Percentiles rank a stretch among this genome's conserved stretches.
Evolutionary conservation across 2,113 vertebrate genomes (phyloP).

Genomic region (Chaetodon auriga): DNA sequence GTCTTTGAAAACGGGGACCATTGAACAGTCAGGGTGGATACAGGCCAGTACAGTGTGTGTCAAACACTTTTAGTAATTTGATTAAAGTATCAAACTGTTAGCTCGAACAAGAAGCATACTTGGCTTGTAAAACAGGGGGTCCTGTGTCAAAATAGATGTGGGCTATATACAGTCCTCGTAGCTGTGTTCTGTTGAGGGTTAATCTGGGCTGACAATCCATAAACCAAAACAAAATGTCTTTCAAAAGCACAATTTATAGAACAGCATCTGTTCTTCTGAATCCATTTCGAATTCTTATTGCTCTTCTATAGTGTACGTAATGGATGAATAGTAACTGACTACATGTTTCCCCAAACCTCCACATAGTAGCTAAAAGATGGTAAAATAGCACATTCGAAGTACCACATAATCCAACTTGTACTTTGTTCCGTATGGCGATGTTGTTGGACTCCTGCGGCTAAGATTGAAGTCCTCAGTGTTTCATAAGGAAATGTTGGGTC

Average conservation of each 20-base stretch:
- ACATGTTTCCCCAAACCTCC: not conserved
- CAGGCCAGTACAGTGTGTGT: not conserved
- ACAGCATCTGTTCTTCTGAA: no score
- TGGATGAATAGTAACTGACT: not conserved
- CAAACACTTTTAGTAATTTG: not conserved
- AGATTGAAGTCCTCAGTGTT: not conserved
- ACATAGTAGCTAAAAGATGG: not conserved
- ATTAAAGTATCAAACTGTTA: no score
- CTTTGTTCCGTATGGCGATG: not conserved
- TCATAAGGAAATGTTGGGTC: no score
- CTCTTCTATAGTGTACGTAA: no score
- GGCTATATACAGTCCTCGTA: no score
- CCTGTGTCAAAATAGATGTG: no score
- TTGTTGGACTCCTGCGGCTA: not conserved
- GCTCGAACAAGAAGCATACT: no score
- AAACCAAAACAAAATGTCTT: not conserved
- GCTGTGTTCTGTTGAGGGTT: not conserved
- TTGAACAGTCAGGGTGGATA: not conserved
- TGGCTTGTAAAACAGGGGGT: no score
- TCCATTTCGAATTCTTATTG: not conserved
- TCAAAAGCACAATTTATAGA: no score
- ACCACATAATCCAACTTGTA: not conserved
- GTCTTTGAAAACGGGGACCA: not conserved
- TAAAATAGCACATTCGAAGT: conserved; percentile 1
- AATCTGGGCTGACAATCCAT: not conserved